These are phyloP conservation scores for Drosophila tripunctata DNA, from an alignment of 2,888 invertebrate species.

Conservation along the genomic window DNA sequence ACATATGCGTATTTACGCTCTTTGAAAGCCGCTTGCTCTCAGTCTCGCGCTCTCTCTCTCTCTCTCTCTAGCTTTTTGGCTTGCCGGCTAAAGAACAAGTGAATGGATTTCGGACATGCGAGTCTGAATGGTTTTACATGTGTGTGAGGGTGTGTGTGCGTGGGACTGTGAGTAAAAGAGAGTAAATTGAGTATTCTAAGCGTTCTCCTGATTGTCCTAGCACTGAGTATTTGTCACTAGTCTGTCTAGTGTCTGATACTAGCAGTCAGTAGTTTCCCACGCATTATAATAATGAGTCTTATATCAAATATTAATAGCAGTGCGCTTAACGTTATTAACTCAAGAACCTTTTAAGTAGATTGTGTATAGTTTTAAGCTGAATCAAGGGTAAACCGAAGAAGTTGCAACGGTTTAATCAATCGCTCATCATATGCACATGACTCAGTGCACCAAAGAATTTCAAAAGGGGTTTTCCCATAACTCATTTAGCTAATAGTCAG, in stretches of 20 bases:
- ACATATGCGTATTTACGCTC: constrained; percentile 38
- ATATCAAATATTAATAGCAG: not conserved
- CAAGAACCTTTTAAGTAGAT: not conserved
- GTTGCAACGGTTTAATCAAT: no score
- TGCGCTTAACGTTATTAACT: no score
- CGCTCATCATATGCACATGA: no score
- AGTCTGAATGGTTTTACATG: constrained; percentile 18
- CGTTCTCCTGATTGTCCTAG: constrained; percentile 24
- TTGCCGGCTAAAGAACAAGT: constrained; percentile 36
- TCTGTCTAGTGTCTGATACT: no score
- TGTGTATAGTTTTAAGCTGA: no score
- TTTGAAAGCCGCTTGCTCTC: constrained; percentile 5
- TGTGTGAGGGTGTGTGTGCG: constrained; percentile 17
- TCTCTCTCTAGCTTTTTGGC: constrained; percentile 7
- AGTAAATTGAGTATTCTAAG: constrained; percentile 4
- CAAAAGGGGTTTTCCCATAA: no score
- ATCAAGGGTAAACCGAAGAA: no score
- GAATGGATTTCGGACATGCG: constrained; percentile 32
- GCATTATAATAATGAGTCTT: constrained; percentile 1
- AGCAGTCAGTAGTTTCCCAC: not conserved
- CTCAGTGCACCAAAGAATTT: no score
- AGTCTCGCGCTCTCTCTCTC: constrained; percentile 4
- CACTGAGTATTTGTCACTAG: not conserved
- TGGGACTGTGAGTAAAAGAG: constrained; percentile 20
- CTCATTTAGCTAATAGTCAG: no score